Base-by-base conservation (phyloP, 1,140 invertebrate species). In the Chrysoperla carnea region DNA sequence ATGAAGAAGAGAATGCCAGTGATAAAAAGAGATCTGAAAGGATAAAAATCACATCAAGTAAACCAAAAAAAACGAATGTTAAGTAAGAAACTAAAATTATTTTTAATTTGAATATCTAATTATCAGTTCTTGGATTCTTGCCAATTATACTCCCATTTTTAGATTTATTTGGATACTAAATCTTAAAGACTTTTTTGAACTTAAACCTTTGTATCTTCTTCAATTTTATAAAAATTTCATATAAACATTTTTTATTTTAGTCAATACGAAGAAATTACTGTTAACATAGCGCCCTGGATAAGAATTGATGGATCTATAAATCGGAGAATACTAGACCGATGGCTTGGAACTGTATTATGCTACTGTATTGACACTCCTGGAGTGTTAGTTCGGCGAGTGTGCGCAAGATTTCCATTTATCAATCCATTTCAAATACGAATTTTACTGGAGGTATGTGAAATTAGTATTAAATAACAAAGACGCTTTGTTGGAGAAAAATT, bases 251-350 rank as follows among this genome's bases (percentile, higher is more conserved):
- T 13, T 37, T 13, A 6, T 31, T 41, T 45, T 28, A 29, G 39
- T 23, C 6, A 29, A 45, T 29, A 27, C 46, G 56, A 66, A 50
- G 55, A 64, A 41, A 56, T 67, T 17, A 59, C 57, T 46, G 60
- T 69, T 1, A 53, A 60, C 13, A 57, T 69, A 41, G 62, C 44
- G 46, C 79, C 81, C 0, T 87, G 84, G 84, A 74, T 79, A 41
- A 68, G 75, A 45, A 67, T 85, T 6, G 78, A 86, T 57, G 83
- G 82, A 1, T 64, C 68, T 1, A 52, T 87, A 1, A 85, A 87
- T 58, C 63, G 72, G 17, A 59, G 72, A 35, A 68, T 79, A 2
- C 59, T 87, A 12, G 75, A 79, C 52, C 70, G 73, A 29, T 75
- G 81, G 70, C 45, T 86, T 28, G 73, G 75, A 23, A 65, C 72